Conservation (phyloP, 1,140 invertebrate species). For the Spodoptera frugiperda region DNA sequence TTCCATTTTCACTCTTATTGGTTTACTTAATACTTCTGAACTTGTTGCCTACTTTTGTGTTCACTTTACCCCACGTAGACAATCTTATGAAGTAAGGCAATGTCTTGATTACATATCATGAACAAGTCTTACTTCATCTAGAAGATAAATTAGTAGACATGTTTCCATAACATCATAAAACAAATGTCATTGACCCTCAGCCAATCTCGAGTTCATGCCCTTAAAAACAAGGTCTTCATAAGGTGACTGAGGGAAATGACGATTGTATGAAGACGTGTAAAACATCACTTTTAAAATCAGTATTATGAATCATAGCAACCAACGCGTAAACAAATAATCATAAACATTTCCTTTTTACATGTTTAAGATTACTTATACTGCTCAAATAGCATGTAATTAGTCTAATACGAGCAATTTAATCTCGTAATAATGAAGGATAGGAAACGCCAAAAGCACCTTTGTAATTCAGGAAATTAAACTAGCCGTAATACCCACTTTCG, state of each 20-base stretch:
- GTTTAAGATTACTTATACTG: no score
- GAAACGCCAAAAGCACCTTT: conserved; percentile 8
- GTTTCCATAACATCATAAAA: neutral
- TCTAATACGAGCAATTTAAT: neutral
- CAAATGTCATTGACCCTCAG: neutral
- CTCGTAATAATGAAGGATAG: neutral
- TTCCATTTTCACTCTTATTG: no score
- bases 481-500: conserved; percentile 18
- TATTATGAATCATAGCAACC: neutral
- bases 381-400: no score
- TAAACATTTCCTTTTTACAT: conserved; percentile 4
- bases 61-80: no score
- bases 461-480: conserved; percentile 10
- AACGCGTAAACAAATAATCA: conserved; percentile 2
- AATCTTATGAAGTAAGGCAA: no score
- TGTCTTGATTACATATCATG: no score
- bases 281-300: neutral
- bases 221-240: conserved; percentile 27
- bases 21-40: no score
- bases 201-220: conserved; percentile 6
- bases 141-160: neutral
- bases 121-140: no score
- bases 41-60: no score
- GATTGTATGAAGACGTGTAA: neutral
- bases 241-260: conserved; percentile 17